Percentiles rank a stretch among this genome's conserved stretches.
Conservation (phyloP, 2,797 vertebrate genomes). For the Enteromius fasciolatus region DNA sequence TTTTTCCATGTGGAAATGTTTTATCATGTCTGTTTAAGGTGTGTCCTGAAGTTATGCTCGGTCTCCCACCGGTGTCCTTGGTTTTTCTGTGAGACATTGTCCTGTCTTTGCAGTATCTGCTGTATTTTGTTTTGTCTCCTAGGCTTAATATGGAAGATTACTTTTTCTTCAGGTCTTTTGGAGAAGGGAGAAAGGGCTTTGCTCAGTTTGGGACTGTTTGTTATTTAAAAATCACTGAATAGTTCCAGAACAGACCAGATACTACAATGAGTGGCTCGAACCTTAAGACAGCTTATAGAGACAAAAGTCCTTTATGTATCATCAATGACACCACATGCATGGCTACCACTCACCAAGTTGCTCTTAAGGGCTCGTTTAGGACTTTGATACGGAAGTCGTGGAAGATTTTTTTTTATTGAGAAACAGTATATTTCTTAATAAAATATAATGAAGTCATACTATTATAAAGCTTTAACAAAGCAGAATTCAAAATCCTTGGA, state of each 20-base stretch:
- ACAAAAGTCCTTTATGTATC: constrained; percentile 21
- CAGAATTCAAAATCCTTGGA: neutral
- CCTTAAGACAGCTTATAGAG: constrained; percentile 24
- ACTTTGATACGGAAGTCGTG: neutral
- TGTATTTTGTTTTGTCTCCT: constrained; percentile 22
- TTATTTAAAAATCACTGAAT: constrained; percentile 49
- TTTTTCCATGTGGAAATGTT: neutral
- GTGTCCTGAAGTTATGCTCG: constrained; percentile 15
- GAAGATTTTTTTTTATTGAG: neutral
- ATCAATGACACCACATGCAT: constrained; percentile 9
- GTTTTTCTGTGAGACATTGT: constrained; percentile 16
- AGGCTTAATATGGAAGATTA: constrained; percentile 20
- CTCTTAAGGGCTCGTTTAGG: neutral
- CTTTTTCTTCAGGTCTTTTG: constrained; percentile 17
- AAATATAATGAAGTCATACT: neutral
- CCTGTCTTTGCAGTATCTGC: constrained; percentile 14
- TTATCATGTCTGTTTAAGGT: constrained; percentile 14
- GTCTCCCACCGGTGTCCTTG: neutral
- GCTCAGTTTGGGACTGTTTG: constrained; percentile 30
- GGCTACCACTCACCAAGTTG: neutral
- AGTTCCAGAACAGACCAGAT: constrained; percentile 30
- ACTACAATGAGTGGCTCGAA: constrained; percentile 19
- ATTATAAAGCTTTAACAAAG: constrained; percentile 1
- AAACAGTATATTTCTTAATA: neutral
- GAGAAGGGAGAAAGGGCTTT: neutral